Conservation (phyloP, 2,797 vertebrate species). For the Amblyraja radiata region DNA sequence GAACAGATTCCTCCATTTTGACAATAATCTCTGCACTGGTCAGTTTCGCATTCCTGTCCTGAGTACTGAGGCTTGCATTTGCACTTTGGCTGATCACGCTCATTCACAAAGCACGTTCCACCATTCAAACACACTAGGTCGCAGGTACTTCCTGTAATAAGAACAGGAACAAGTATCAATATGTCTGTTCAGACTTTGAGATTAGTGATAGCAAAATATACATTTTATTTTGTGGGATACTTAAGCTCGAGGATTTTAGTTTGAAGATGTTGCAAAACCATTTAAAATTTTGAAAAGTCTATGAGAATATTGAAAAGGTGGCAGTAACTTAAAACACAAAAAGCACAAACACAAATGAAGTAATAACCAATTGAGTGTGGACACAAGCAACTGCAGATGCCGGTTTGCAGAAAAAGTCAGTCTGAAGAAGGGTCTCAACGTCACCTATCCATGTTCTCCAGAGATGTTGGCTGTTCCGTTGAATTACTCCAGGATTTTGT, state of each 20-base stretch:
- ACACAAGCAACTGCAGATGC: no score
- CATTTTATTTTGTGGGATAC: constrained; percentile 40
- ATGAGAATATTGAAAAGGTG: background rate
- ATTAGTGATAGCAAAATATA: constrained; percentile 42
- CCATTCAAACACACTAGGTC: constrained; percentile 87
- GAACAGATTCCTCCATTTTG: constrained; percentile 87
- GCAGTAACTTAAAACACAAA: background rate
- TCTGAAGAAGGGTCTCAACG: no score
- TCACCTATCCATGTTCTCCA: no score
- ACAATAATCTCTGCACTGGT: constrained; percentile 92
- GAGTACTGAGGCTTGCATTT: constrained; percentile 97
- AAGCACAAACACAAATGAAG: background rate
- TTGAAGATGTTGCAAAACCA: constrained; percentile 31
- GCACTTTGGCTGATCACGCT: constrained; percentile 85
- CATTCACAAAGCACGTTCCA: constrained; percentile 87
- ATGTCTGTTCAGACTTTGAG: constrained; percentile 47
- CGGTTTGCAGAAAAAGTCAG: no score
- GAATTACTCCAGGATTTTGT: no score
- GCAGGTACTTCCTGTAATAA: constrained; percentile 77
- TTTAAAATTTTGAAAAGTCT: background rate
- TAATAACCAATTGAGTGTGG: background rate
- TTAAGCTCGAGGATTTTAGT: constrained; percentile 45
- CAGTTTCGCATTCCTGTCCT: constrained; percentile 87
- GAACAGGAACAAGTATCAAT: constrained; percentile 33
- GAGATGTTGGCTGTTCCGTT: no score